A percentile compares a stretch with the other conserved stretches of the same genome.
Conservation (phyloP, 1,140 invertebrate species). For the Pemphigus obesinymphae region DNA sequence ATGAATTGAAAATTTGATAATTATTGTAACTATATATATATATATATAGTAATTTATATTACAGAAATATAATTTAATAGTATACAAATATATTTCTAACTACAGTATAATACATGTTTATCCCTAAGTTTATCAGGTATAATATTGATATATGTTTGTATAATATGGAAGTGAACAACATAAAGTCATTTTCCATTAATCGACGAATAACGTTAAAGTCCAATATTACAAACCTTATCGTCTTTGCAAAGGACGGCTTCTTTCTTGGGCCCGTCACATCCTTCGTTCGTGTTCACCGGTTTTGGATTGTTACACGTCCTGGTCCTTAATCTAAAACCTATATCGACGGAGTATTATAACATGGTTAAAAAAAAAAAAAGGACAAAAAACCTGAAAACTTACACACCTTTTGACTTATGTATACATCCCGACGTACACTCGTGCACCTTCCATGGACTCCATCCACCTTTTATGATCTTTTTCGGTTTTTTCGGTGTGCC, state of each 20-base stretch:
- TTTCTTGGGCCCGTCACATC: constrained; percentile 60
- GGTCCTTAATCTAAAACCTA: constrained; percentile 53
- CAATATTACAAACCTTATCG: constrained; percentile 53
- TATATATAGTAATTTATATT: too few relatives aligned
- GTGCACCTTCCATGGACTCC: constrained; percentile 59
- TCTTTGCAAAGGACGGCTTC: constrained; percentile 64
- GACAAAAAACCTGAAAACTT: background rate
- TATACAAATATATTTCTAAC: background rate
- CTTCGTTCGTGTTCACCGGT: constrained; percentile 54
- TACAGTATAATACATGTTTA: background rate
- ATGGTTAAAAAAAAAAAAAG: constrained; percentile 13
- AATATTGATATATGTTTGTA: too few relatives aligned
- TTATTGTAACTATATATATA: too few relatives aligned
- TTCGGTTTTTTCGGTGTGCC: constrained; percentile 46
- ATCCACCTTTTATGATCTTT: constrained; percentile 54
- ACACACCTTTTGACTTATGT: constrained; percentile 54
- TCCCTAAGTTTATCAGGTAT: too few relatives aligned
- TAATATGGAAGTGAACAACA: too few relatives aligned
- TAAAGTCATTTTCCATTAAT: too few relatives aligned
- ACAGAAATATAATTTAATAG: too few relatives aligned
- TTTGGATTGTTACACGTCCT: constrained; percentile 57
- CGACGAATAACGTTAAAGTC: too few relatives aligned
- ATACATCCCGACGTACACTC: constrained; percentile 66
- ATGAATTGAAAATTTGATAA: too few relatives aligned
- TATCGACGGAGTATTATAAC: background rate